Evolutionary conservation across 1,140 invertebrate species (phyloP).

Genomic region (Bombus pyrosoma): DNA sequence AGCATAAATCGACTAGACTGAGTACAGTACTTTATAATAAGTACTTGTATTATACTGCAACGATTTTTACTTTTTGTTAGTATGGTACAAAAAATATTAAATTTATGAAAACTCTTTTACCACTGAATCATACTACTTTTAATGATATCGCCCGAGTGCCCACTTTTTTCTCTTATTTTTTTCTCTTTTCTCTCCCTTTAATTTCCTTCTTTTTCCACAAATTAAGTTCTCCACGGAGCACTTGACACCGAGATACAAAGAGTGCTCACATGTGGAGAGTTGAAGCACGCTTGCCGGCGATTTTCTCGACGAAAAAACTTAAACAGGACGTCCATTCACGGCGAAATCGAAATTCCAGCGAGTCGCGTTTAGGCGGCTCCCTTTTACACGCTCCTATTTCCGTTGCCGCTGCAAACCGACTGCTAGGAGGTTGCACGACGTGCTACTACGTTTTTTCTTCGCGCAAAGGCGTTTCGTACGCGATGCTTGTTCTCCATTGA

Average conservation of each 20-base stretch:
- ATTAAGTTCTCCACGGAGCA: background rate
- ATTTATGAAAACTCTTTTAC: background rate
- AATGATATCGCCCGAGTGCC: background rate
- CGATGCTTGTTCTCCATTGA: background rate
- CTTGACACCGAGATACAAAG: constrained; percentile 35
- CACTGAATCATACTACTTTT: background rate
- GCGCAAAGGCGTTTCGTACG: background rate
- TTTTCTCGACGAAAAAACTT: constrained; percentile 56
- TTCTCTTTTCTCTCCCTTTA: background rate
- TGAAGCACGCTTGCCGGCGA: constrained; percentile 4
- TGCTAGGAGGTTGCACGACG: constrained; percentile 3
- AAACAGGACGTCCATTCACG: constrained; percentile 73
- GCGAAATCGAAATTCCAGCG: constrained; percentile 65
- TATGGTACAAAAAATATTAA: background rate
- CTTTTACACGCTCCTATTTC: constrained; percentile 31
- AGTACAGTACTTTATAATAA: too few relatives aligned
- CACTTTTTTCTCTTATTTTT: too few relatives aligned
- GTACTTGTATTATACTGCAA: too few relatives aligned
- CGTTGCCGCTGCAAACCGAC: constrained; percentile 1
- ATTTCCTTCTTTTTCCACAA: background rate
- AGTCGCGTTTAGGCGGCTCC: constrained; percentile 48
- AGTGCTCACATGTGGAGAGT: background rate
- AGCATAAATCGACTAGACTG: too few relatives aligned
- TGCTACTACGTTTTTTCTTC: background rate
- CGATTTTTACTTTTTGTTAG: background rate